A percentile compares a stretch with the other conserved stretches of the same genome.
Evolutionary conservation across 2,797 vertebrate species (phyloP).

Genomic region (Triplophysa yarkandensis): DNA sequence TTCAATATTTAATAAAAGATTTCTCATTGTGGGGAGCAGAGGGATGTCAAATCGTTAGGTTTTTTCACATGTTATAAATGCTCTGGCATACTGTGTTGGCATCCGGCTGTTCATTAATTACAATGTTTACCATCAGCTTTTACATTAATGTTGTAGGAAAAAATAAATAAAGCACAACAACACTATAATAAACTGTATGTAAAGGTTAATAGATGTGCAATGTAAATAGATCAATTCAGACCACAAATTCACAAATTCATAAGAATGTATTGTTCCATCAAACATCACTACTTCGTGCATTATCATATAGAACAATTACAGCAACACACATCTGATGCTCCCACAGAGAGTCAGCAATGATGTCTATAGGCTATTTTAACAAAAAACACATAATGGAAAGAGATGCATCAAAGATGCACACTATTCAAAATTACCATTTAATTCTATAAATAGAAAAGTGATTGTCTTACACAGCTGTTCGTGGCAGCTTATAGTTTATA

Average conservation of each 20-base stretch:
- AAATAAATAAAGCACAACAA: background rate
- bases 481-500: background rate
- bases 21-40: constrained; percentile 21
- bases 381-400: background rate
- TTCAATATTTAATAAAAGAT: constrained; percentile 53
- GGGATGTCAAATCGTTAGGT: background rate
- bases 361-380: background rate
- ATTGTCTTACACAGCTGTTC: constrained; percentile 24
- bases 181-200: background rate
- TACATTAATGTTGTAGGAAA: background rate
- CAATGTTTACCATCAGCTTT: background rate
- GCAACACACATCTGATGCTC: constrained; percentile 13
- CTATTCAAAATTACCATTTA: background rate
- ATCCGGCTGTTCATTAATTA: background rate
- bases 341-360: constrained; percentile 1
- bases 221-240: background rate
- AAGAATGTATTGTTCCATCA: constrained; percentile 19
- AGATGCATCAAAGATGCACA: background rate
- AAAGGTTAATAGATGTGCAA: too few species aligned
- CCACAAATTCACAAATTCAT: background rate
- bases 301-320: constrained; percentile 37
- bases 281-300: constrained; percentile 26
- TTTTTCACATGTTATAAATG: background rate
- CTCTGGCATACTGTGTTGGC: background rate
- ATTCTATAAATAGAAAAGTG: constrained; percentile 22